A percentile compares a stretch with the other conserved stretches of the same genome.
phyloP scores from a whole-genome alignment of 1,140 invertebrate genomes.

The Antheraea pernyi region DNA sequence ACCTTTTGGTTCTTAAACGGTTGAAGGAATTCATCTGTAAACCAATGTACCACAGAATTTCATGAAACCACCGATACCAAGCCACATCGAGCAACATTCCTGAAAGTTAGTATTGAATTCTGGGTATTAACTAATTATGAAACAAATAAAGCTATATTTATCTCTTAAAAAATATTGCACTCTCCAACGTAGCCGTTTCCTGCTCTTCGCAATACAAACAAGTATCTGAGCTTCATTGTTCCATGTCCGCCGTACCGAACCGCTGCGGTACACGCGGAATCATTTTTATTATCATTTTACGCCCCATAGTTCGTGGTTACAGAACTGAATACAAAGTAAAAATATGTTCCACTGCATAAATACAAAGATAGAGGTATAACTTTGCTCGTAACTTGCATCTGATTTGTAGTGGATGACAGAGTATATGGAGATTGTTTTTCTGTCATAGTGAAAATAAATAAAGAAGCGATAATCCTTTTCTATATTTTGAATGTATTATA shows the following conservation, averaged over 20 bases:
- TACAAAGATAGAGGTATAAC: neutral
- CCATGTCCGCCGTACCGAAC: neutral
- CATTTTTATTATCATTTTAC: conserved; percentile 4
- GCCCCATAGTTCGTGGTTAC: neutral
- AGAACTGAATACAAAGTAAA: neutral
- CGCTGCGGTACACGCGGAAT: neutral
- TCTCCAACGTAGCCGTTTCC: neutral
- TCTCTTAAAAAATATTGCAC: neutral
- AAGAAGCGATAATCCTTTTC: no score
- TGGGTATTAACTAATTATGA: neutral
- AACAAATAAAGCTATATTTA: neutral
- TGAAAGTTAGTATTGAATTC: no score
- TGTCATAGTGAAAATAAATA: neutral
- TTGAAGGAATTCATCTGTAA: no score
- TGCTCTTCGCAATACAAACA: neutral
- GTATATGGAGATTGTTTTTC: neutral
- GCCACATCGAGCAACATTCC: no score
- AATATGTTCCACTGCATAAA: neutral
- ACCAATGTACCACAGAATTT: no score
- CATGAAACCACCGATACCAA: no score
- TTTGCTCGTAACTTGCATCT: neutral
- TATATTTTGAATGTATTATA: no score
- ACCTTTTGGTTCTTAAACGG: no score
- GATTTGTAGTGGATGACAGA: neutral
- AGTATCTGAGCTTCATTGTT: neutral